These are phyloP conservation scores for Xestia sexstrigata DNA, from an alignment of 2,888 invertebrate species.

Conservation along the genomic window DNA sequence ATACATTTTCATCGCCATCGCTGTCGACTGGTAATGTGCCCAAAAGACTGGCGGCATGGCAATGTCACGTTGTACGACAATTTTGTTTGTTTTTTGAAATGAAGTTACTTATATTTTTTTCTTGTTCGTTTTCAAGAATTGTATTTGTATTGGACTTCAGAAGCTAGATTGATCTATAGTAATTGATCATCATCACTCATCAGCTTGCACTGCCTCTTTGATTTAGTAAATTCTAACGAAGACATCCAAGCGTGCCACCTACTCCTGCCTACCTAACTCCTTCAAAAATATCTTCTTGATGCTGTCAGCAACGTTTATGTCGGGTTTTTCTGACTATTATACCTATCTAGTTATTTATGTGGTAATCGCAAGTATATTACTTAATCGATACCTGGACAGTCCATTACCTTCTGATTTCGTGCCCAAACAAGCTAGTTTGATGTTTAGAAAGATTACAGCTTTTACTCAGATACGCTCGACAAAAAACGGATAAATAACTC, in stretches of 20 bases:
- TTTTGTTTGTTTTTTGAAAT: background rate
- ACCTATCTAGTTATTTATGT: background rate
- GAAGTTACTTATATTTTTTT: background rate
- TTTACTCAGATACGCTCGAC: background rate
- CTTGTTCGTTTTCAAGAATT: background rate
- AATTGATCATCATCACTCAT: background rate
- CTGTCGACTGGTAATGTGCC: background rate
- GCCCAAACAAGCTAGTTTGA: constrained; percentile 1
- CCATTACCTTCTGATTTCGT: background rate
- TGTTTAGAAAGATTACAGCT: background rate
- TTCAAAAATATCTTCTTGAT: background rate
- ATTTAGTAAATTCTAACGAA: background rate
- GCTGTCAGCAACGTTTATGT: background rate
- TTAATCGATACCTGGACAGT: background rate
- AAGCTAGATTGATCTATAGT: background rate
- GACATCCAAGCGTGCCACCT: background rate
- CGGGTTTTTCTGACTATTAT: background rate
- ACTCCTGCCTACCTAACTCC: too few relatives aligned
- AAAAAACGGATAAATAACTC: constrained; percentile 11
- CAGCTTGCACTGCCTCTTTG: too few relatives aligned
- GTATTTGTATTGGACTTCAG: background rate
- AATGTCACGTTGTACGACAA: background rate
- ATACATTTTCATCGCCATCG: background rate
- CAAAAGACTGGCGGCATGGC: background rate
- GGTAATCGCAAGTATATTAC: background rate